Evolutionary conservation across 2,797 vertebrate species (phyloP), one percentile per base, ranked within the genome.

Genomic region (Sebastes taczanowskii): DNA sequence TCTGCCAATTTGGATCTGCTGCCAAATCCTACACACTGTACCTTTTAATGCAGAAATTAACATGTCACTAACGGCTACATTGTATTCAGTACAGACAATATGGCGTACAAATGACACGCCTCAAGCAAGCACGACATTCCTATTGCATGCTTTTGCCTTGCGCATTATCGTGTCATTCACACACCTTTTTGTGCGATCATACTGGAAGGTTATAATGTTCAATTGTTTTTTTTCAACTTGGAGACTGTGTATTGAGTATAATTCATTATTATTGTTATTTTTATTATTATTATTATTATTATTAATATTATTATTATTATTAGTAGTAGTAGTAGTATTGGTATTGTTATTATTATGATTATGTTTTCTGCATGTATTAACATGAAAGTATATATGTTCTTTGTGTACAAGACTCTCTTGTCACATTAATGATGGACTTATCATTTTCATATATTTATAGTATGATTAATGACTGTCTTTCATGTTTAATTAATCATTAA

Each of bases 401-500:
- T 34, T 73, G 8, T 81, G 73, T 81, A 66, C 2, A 56, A 63
- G 61, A 78, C 23, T 75, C 27, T 75, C 70, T 14, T 83, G 52
- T 74, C 62, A 75, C 23, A 74, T 83, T 73, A 81, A 83, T 83
- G 75, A 75, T 82, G 68, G 69, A 81, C 67, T 63, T 29, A 71
- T 76, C 38, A 80, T 74, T 75, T 71, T 75, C 58, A 68, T 46
- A 60, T 67, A 82, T 86, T 81, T 78, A 75, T 69, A 49, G 34
- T 71, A 65, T 88, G 86, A 94, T 91, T 84, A 89, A 91, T 82
- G 78, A 34, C 60, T 38, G 52, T 80, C 89, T 84, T 85, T 86
- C 83, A 90, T 92, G 82, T 91, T 92, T 87, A 86, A 92, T 91
- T 92, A 88, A 91, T 87, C 83, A 88, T 82, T 82, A 90, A 83